phyloP scores from a whole-genome alignment of 1,140 invertebrate genomes.

The Ruditapes philippinarum region DNA sequence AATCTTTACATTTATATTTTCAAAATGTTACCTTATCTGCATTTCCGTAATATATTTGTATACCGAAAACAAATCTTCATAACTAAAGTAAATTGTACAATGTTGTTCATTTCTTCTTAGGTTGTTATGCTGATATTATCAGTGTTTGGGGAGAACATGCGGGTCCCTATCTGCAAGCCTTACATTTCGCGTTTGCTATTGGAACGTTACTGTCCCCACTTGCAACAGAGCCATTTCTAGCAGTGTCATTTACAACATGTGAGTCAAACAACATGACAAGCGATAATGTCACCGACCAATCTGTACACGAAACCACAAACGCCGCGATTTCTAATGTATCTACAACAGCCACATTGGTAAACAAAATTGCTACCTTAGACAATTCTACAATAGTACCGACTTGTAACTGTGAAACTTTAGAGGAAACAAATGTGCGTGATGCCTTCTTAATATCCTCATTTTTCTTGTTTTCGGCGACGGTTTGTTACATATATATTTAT shows the following conservation, averaged over 20 bases:
- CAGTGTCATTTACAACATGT: background rate
- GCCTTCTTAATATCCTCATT: constrained; percentile 20
- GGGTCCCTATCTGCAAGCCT: constrained; percentile 40
- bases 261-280: background rate
- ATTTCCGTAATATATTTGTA: no score
- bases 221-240: constrained; percentile 58
- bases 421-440: background rate
- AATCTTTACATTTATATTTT: no score
- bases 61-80: no score
- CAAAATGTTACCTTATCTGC: no score
- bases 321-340: no score
- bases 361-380: no score
- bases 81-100: no score
- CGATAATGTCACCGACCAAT: background rate
- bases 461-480: background rate
- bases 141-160: constrained; percentile 86
- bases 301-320: no score
- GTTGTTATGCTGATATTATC: constrained; percentile 86
- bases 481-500: constrained; percentile 8
- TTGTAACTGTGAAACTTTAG: constrained; percentile 22
- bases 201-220: constrained; percentile 54
- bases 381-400: no score
- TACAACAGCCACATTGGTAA: no score
- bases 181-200: constrained; percentile 55
- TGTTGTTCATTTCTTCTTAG: constrained; percentile 70